A percentile compares a stretch with the other conserved stretches of the same genome.
Conservation (phyloP, 2,797 vertebrate species). For the Chelonia mydas region DNA sequence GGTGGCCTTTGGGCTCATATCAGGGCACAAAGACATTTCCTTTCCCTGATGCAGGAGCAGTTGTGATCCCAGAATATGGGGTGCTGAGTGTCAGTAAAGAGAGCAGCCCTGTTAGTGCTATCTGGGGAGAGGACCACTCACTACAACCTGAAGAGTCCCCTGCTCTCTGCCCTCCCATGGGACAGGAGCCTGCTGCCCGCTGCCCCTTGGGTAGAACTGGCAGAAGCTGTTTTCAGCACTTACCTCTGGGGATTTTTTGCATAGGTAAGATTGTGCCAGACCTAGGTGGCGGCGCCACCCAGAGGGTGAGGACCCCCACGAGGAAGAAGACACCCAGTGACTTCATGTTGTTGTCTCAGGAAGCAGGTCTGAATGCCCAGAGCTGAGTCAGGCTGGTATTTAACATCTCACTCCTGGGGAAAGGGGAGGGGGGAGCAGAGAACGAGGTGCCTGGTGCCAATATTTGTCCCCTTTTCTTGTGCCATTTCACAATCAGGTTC, state of each 20-base stretch:
- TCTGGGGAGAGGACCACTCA: neutral
- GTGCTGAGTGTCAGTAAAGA: neutral
- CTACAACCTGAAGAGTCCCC: neutral
- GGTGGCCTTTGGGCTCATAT: neutral
- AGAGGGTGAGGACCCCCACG: constrained; percentile 52
- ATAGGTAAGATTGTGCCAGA: neutral
- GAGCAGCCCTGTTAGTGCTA: neutral
- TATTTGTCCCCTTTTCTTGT: neutral
- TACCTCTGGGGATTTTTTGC: neutral
- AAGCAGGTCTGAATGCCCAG: neutral
- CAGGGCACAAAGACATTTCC: neutral
- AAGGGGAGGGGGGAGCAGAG: neutral
- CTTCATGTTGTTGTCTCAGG: neutral
- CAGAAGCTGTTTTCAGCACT: neutral
- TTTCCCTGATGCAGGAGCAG: neutral
- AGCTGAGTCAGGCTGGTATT: neutral
- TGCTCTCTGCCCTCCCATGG: neutral
- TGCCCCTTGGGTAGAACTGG: neutral
- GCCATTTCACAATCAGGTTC: neutral
- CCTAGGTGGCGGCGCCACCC: neutral
- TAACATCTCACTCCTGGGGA: neutral
- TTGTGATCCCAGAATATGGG: neutral
- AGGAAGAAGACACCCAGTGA: constrained; percentile 8
- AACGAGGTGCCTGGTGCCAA: neutral
- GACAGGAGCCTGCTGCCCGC: neutral